Evolutionary conservation across 2,888 invertebrate species (phyloP).

Genomic region (Nemotelus nigrinus): DNA sequence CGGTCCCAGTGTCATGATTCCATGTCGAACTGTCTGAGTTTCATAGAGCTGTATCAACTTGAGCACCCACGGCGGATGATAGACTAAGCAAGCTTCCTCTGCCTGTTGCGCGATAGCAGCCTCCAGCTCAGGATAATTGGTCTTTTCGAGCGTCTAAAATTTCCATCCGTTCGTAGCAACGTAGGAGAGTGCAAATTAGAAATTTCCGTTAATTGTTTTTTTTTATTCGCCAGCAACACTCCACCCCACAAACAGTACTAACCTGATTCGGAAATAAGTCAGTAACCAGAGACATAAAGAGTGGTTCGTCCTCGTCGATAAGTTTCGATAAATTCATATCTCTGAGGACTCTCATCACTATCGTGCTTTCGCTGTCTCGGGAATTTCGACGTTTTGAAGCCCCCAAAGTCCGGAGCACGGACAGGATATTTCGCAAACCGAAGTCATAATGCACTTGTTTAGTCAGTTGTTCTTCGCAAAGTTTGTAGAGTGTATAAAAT

Average conservation of each 20-base stretch:
- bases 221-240: no score
- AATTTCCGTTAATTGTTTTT: no score
- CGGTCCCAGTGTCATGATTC: slow-evolving; percentile 95
- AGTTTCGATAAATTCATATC: slow-evolving; percentile 98
- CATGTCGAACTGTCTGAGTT: slow-evolving; percentile 93
- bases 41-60: slow-evolving; percentile 96
- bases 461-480: slow-evolving; percentile 96
- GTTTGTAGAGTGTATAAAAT: slow-evolving; percentile 94
- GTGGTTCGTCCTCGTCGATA: slow-evolving; percentile 96
- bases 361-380: slow-evolving; percentile 93
- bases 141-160: slow-evolving; percentile 81
- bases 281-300: slow-evolving; percentile 95
- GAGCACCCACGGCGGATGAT: slow-evolving; percentile 94
- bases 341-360: slow-evolving; percentile 95
- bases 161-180: no score
- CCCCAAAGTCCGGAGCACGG: slow-evolving; percentile 91
- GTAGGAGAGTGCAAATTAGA: no score
- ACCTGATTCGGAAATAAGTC: slow-evolving; percentile 94
- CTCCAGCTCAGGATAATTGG: slow-evolving; percentile 88
- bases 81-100: slow-evolving; percentile 81
- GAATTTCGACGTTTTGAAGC: slow-evolving; percentile 90
- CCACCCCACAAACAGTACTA: slow-evolving; percentile 31
- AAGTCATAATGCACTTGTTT: slow-evolving; percentile 99
- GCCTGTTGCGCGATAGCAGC: slow-evolving; percentile 87
- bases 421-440: slow-evolving; percentile 93